Conservation (phyloP, 2,797 vertebrate species). For the Nyctibius grandis region DNA sequence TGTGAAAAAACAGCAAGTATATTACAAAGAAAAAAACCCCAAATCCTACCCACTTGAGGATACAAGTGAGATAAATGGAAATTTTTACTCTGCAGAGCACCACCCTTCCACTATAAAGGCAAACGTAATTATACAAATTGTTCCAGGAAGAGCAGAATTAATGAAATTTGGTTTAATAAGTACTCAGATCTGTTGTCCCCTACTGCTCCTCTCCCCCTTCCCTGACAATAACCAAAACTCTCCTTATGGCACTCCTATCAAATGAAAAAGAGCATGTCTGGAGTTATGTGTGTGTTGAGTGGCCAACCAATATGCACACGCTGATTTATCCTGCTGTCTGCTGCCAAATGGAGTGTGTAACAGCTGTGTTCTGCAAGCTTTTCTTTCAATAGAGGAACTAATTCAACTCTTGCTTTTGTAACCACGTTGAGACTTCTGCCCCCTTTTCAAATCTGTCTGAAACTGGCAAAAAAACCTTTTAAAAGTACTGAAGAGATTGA, state of each 20-base stretch:
- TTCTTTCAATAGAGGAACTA: slow-evolving; percentile 4
- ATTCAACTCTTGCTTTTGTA: not conserved
- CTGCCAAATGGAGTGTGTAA: slow-evolving; percentile 16
- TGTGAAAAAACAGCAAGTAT: not conserved
- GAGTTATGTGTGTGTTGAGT: not conserved
- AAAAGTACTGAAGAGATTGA: not conserved
- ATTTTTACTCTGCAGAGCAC: not conserved
- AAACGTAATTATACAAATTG: slow-evolving; percentile 27
- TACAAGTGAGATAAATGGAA: not conserved
- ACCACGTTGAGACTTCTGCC: not conserved
- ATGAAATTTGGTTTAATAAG: slow-evolving; percentile 20
- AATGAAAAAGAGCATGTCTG: not conserved
- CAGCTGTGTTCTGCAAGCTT: slow-evolving; percentile 39
- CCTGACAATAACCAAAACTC: slow-evolving; percentile 25
- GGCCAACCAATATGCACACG: not conserved
- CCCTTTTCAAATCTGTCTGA: not conserved
- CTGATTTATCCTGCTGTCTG: slow-evolving; percentile 18
- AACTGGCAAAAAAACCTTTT: slow-evolving; percentile 11
- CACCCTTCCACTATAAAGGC: not conserved
- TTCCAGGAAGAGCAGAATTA: slow-evolving; percentile 46
- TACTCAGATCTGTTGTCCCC: not conserved
- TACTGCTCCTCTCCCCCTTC: not conserved
- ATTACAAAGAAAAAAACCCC: accelerated
- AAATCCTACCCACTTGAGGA: not conserved
- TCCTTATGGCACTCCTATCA: not conserved